Conservation (phyloP, 2,113 vertebrate species). For the Phyllostomus hastatus region DNA sequence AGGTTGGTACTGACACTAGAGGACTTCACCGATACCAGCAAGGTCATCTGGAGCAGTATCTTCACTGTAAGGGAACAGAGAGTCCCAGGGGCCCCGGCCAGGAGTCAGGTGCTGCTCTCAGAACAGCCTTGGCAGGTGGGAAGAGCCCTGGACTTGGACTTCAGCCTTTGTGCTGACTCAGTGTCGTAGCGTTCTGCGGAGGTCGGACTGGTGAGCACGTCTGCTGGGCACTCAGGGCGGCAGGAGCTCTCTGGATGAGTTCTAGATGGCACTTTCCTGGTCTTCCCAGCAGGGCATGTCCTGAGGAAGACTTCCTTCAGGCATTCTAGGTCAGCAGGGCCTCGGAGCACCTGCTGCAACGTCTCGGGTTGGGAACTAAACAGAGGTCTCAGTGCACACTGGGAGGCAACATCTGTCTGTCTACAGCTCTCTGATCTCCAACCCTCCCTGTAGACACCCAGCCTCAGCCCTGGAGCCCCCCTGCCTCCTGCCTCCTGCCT, state of each 20-base stretch:
- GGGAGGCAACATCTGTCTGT: too few relatives aligned
- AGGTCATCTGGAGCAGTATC: background rate
- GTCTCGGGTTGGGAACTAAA: background rate
- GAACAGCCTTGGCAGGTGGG: fast-evolving
- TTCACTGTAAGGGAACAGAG: background rate
- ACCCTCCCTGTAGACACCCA: background rate
- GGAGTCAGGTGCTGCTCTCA: background rate
- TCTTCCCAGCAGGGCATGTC: background rate
- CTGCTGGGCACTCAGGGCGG: background rate
- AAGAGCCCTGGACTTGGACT: background rate
- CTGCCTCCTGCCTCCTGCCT: background rate
- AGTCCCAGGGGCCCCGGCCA: background rate
- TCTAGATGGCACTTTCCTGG: background rate
- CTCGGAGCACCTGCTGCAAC: background rate
- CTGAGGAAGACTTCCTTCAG: background rate
- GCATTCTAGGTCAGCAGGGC: background rate
- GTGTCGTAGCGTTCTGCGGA: fast-evolving
- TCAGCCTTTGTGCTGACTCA: background rate
- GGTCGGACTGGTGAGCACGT: fast-evolving
- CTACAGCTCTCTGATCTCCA: background rate
- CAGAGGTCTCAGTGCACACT: background rate
- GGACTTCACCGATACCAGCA: background rate
- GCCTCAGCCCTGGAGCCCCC: background rate
- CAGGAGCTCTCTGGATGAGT: too few relatives aligned
- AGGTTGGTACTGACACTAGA: background rate